Evolutionary conservation across 2,797 vertebrate species (phyloP).

Genomic region (Gymnocypris eckloni): DNA sequence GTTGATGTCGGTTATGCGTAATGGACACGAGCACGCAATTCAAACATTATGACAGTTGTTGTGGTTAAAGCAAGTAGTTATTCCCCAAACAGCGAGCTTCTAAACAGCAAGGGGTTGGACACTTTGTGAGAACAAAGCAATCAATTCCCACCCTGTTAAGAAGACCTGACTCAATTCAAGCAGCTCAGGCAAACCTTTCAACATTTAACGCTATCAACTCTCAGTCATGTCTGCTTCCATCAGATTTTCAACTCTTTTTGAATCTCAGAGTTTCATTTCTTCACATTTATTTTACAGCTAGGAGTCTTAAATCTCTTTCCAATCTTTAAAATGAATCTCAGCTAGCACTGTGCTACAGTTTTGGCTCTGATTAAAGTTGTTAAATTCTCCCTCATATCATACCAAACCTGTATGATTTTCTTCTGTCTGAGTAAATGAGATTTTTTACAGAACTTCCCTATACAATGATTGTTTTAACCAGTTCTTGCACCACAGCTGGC

Average conservation of each 20-base stretch:
- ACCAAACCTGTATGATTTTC: background rate
- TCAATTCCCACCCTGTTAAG: background rate
- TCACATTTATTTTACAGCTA: background rate
- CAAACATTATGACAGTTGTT: conserved; percentile 5
- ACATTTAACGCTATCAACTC: background rate
- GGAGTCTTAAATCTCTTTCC: background rate
- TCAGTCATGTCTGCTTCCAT: background rate
- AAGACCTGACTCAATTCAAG: background rate
- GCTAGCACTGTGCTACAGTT: background rate
- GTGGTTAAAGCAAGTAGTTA: conserved; percentile 1
- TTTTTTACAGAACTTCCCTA: background rate
- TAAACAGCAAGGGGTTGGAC: conserved; percentile 2
- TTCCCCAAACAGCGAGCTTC: conserved; percentile 2
- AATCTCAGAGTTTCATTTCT: background rate
- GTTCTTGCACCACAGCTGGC: background rate
- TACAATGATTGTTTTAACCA: too few species aligned
- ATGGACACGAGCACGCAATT: background rate
- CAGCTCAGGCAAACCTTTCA: conserved; percentile 2
- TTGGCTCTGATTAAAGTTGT: background rate
- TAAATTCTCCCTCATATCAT: background rate
- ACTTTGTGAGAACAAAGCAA: conserved; percentile 25
- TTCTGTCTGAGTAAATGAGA: background rate
- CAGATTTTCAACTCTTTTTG: background rate
- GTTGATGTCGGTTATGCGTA: background rate
- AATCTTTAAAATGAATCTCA: background rate